Evolutionary conservation across 2,797 vertebrate genomes (phyloP).

Genomic region (Lutjanus argentimaculatus): DNA sequence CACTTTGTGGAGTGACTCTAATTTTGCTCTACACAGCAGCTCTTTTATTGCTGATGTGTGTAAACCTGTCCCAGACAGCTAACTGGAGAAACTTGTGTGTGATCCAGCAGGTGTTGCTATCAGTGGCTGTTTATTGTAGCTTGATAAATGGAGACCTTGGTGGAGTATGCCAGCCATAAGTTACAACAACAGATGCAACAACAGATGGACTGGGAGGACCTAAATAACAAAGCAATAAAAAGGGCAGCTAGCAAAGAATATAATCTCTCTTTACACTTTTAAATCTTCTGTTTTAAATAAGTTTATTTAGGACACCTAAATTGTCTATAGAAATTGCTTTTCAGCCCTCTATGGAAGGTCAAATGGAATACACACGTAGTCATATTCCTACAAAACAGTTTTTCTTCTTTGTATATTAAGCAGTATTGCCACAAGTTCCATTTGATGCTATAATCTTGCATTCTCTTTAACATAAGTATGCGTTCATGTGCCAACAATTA

Average conservation of each 20-base stretch:
- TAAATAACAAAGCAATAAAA: not conserved
- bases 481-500: too few species aligned
- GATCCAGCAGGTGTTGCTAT: not conserved
- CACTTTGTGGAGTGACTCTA: not conserved
- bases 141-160: not conserved
- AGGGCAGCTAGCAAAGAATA: not conserved
- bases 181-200: slow-evolving; percentile 8
- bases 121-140: not conserved
- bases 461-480: too few species aligned
- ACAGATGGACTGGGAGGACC: not conserved
- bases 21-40: not conserved
- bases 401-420: not conserved
- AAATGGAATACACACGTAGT: too few species aligned
- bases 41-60: too few species aligned
- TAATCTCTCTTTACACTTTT: not conserved
- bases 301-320: too few species aligned
- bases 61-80: not conserved
- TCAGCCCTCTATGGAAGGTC: too few species aligned
- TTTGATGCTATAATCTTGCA: too few species aligned
- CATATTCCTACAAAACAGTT: too few species aligned
- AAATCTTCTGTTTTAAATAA: not conserved
- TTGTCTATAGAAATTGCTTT: too few species aligned
- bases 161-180: not conserved
- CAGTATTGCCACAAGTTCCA: too few species aligned
- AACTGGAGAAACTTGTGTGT: not conserved